Percentiles rank a stretch among this genome's conserved stretches.
These are phyloP conservation scores for Drosophila guanche DNA, from an alignment of 1,140 invertebrate genomes.

Conservation along the genomic window DNA sequence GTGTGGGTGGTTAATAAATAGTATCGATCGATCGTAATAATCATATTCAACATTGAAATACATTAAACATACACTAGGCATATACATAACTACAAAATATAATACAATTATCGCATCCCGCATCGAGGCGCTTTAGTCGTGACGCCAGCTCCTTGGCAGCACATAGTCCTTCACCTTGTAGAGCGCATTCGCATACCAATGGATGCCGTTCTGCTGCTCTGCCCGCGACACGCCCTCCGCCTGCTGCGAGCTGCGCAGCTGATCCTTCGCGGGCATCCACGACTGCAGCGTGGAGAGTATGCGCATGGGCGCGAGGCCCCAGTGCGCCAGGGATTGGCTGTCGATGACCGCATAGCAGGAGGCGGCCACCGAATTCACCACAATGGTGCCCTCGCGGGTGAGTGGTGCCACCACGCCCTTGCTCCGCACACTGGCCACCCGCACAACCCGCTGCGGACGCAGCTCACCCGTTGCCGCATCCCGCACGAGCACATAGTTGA, in stretches of 20 bases:
- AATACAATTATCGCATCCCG: conserved; percentile 61
- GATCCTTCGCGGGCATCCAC: conserved; percentile 59
- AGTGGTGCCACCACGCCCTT: conserved; percentile 95
- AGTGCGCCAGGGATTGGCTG: conserved; percentile 93
- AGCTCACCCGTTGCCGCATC: conserved; percentile 84
- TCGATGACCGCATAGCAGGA: conserved; percentile 97
- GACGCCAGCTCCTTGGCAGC: conserved; percentile 85
- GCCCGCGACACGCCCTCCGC: conserved; percentile 42
- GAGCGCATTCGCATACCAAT: conserved; percentile 93
- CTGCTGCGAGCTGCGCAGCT: conserved; percentile 45
- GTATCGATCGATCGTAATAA: conserved; percentile 65
- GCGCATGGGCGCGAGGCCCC: conserved; percentile 91
- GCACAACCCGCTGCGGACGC: conserved; percentile 87
- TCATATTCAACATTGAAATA: conserved; percentile 80
- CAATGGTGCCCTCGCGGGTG: conserved; percentile 92
- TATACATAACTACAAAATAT: conserved; percentile 77
- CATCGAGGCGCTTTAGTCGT: conserved; percentile 49
- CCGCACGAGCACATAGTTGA: conserved; percentile 84
- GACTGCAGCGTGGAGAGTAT: conserved; percentile 84
- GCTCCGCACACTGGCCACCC: conserved; percentile 85
- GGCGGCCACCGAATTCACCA: conserved; percentile 95
- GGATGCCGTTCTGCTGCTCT: conserved; percentile 86
- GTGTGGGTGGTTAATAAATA: conserved; percentile 65
- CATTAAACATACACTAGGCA: conserved; percentile 57
- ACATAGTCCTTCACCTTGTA: conserved; percentile 89